Conservation (phyloP, 2,113 vertebrate species). For the Falco punctatus region DNA sequence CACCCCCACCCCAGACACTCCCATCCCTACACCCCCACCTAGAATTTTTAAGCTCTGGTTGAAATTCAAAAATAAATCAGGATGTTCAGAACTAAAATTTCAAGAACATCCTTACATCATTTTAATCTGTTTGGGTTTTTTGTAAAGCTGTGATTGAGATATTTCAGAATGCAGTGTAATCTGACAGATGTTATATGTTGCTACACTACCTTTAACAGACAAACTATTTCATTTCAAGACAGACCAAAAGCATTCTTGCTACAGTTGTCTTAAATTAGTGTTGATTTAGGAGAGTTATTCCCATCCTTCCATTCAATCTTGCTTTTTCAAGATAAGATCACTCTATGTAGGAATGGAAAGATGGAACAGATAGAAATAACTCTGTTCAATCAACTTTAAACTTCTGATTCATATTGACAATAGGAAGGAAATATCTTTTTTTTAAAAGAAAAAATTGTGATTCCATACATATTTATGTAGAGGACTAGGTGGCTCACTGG, state of each 20-base stretch:
- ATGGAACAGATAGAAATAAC: slow-evolving; percentile 18
- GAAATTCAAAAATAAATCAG: background rate
- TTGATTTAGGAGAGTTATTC: slow-evolving; percentile 5
- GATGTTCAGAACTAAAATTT: background rate
- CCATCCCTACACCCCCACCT: too few species aligned
- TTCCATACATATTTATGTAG: background rate
- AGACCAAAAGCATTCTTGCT: background rate
- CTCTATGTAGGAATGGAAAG: background rate
- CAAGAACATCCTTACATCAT: background rate
- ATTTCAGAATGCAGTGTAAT: background rate
- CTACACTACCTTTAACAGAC: background rate
- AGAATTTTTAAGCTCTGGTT: background rate
- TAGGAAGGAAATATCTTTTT: background rate
- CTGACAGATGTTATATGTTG: background rate
- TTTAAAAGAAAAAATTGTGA: background rate
- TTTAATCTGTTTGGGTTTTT: background rate
- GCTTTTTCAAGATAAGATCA: background rate
- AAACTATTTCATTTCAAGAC: background rate
- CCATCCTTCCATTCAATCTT: background rate
- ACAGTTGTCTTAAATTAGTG: background rate
- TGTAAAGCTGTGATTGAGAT: background rate
- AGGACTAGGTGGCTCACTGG: background rate
- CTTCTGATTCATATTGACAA: slow-evolving; percentile 1
- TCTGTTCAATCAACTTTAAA: background rate
- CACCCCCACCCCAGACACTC: too few species aligned